Evolutionary conservation across 2,888 invertebrate genomes (phyloP).

Genomic region (Adineta ricciae): DNA sequence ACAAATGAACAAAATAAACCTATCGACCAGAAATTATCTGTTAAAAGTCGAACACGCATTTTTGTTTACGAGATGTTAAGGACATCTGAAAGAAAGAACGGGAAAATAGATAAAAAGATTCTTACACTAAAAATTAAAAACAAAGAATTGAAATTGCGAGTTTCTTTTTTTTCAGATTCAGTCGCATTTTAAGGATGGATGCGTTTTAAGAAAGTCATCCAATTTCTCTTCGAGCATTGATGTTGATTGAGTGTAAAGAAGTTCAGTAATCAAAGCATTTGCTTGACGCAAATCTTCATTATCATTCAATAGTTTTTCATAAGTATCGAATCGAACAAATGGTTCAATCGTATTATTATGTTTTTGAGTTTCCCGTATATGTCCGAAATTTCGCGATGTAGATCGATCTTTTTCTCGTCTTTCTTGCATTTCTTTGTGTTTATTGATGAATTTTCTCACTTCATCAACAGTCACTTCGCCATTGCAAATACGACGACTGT

Average conservation of each 20-base stretch:
- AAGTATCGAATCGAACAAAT: not conserved
- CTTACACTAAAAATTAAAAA: no score
- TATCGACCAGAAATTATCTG: not conserved
- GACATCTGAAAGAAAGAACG: not conserved
- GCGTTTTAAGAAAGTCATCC: not conserved
- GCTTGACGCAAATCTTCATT: not conserved
- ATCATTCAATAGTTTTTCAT: not conserved
- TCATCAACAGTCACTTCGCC: not conserved
- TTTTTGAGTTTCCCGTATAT: not conserved
- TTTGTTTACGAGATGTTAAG: not conserved
- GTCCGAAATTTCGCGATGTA: not conserved
- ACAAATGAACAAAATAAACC: not conserved
- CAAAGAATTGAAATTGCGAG: no score
- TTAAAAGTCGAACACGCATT: not conserved
- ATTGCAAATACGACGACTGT: not conserved
- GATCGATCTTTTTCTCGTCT: not conserved
- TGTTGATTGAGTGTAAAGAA: not conserved
- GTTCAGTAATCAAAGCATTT: not conserved
- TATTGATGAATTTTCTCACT: not conserved
- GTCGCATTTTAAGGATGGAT: not conserved
- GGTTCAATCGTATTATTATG: not conserved
- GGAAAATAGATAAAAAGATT: not conserved
- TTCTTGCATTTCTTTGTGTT: not conserved
- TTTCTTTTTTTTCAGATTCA: no score
- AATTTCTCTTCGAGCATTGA: not conserved